A percentile compares a stretch with the other conserved stretches of the same genome.
Evolutionary conservation across 1,140 invertebrate genomes (phyloP).

Genomic region (Eueides isabella): DNA sequence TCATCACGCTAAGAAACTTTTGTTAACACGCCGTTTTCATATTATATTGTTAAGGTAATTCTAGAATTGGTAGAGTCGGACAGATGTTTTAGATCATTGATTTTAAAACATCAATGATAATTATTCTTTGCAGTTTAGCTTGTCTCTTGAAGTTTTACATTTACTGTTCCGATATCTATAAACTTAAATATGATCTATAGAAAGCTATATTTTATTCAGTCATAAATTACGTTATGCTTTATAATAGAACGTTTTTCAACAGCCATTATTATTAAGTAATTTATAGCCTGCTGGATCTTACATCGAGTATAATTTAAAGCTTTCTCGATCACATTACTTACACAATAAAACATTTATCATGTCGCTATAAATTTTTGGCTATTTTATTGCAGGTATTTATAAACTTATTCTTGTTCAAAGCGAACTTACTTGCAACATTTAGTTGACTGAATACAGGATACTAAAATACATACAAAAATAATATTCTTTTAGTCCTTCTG

Average conservation of each 20-base stretch:
- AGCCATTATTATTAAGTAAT: constrained; percentile 4
- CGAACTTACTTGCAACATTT: not conserved
- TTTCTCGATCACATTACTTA: not conserved
- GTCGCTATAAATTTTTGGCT: not conserved
- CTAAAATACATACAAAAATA: too few relatives aligned
- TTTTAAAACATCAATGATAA: too few relatives aligned
- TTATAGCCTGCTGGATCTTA: not conserved
- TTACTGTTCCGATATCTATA: too few relatives aligned
- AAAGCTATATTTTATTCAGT: not conserved
- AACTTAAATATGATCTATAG: not conserved
- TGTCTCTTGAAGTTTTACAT: too few relatives aligned
- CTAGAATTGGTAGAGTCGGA: too few relatives aligned
- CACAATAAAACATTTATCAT: constrained; percentile 6
- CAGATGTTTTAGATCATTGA: too few relatives aligned
- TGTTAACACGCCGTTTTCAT: too few relatives aligned
- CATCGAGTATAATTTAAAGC: not conserved
- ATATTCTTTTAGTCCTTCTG: too few relatives aligned
- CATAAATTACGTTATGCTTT: not conserved
- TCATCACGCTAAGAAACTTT: too few relatives aligned
- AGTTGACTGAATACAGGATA: too few relatives aligned
- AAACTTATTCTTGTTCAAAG: not conserved
- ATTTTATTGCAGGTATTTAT: not conserved
- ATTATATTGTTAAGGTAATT: too few relatives aligned
- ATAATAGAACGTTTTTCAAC: constrained; percentile 1
- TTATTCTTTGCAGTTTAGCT: too few relatives aligned